phyloP scores from a whole-genome alignment of 1,140 invertebrate genomes.

The Babylonia areolata region DNA sequence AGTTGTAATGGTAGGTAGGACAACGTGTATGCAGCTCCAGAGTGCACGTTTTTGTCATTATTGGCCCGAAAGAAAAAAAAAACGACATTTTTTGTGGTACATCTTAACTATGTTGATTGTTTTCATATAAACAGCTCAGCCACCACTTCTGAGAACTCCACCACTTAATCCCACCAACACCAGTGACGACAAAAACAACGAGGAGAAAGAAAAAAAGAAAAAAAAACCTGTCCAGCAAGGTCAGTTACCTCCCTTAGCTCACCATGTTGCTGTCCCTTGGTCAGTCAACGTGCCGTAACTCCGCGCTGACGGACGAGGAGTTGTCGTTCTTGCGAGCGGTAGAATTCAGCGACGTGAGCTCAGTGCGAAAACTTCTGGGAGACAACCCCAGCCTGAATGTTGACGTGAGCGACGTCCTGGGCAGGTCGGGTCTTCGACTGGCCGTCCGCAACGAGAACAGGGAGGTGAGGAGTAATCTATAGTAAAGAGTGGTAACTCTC shows the following conservation, averaged over 20 bases:
- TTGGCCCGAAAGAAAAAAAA: too few species aligned
- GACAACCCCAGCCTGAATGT: constrained; percentile 57
- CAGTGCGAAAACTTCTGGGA: constrained; percentile 49
- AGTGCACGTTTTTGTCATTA: too few species aligned
- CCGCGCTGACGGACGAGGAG: constrained; percentile 35
- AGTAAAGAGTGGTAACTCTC: too few species aligned
- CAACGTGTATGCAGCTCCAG: too few species aligned
- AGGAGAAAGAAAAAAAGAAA: background rate
- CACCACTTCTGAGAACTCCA: too few species aligned
- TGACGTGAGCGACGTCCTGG: constrained; percentile 57
- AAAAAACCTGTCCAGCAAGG: background rate
- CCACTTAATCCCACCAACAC: too few species aligned
- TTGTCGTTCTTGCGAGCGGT: constrained; percentile 53
- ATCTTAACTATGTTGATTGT: too few species aligned
- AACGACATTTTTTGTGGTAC: too few species aligned
- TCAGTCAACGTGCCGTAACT: background rate
- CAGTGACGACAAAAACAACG: background rate
- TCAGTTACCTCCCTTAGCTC: background rate
- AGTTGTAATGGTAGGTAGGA: too few species aligned
- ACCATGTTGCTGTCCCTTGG: background rate
- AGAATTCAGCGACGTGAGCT: constrained; percentile 57
- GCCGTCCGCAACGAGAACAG: constrained; percentile 66
- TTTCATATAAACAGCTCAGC: too few species aligned
- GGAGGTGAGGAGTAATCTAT: constrained; percentile 50
- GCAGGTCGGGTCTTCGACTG: constrained; percentile 57